Evolutionary conservation across 30 jellyfish, hydroid and myxozoan species (phyloP).

Genomic region (Cassiopea andromeda): DNA sequence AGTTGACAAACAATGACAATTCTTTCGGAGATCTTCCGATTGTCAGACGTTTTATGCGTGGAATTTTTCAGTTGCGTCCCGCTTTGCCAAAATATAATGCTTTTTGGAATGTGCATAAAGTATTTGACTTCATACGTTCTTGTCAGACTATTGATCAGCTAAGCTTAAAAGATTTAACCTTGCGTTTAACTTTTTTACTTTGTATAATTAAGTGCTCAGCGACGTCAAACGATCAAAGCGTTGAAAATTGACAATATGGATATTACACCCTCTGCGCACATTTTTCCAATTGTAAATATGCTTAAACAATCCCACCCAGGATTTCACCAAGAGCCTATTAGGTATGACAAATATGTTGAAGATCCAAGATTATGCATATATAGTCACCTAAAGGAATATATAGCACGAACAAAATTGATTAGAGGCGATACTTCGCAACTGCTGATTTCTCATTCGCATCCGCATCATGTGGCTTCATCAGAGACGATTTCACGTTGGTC

Average conservation of each 20-base stretch:
- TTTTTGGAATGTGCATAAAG: conserved; percentile 9
- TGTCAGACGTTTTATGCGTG: conserved; percentile 3
- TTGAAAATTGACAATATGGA: conserved; percentile 15
- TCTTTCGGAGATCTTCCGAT: conserved; percentile 7
- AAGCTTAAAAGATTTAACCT: not conserved
- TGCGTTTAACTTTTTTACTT: not conserved
- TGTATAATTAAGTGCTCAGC: conserved; percentile 37
- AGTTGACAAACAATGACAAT: not conserved
- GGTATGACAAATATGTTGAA: not conserved
- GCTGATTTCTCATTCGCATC: not conserved
- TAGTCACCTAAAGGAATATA: conserved; percentile 1
- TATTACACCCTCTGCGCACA: conserved; percentile 14
- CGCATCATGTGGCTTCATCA: conserved; percentile 8
- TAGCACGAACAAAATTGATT: not conserved
- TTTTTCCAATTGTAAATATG: not conserved
- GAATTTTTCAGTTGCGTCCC: conserved; percentile 1
- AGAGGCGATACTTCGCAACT: not conserved
- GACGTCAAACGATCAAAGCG: conserved; percentile 29
- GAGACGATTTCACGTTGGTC: conserved; percentile 31
- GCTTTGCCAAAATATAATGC: not conserved
- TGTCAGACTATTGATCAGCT: not conserved
- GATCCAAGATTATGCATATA: conserved; percentile 1
- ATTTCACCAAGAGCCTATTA: not conserved
- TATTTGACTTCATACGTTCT: conserved; percentile 17
- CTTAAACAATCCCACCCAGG: conserved; percentile 13